These are phyloP conservation scores for Elanus axillaris DNA, from an alignment of 2,113 vertebrate genomes.

Conservation along the genomic window DNA sequence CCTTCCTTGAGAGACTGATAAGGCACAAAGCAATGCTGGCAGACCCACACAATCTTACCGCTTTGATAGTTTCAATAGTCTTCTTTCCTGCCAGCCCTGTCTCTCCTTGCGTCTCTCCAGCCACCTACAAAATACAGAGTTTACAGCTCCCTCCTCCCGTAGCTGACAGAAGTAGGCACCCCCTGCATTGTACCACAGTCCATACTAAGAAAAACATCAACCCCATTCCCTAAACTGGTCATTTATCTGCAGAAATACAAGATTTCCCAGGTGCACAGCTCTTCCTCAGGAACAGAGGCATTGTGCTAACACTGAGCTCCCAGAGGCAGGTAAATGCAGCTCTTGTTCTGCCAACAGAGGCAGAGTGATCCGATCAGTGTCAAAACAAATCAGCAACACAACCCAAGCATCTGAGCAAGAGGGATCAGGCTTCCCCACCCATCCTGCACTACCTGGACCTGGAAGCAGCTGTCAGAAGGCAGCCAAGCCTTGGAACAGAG, in stretches of 20 bases:
- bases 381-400: background rate
- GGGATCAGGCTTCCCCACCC: background rate
- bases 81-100: conserved; percentile 88
- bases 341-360: background rate
- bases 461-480: background rate
- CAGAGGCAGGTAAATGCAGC: background rate
- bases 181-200: background rate
- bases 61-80: conserved; percentile 93
- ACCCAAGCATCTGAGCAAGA: background rate
- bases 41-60: conserved; percentile 75
- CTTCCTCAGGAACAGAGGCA: background rate
- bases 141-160: background rate
- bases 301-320: background rate
- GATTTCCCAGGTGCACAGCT: background rate
- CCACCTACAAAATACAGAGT: conserved; percentile 77
- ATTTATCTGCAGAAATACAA: background rate
- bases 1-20: background rate
- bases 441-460: background rate
- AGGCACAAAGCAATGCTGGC: background rate
- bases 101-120: conserved; percentile 88
- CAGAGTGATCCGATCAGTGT: fast-evolving
- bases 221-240: background rate
- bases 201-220: background rate
- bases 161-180: background rate
- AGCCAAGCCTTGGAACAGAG: background rate